These are phyloP conservation scores for Arothron firmamentum DNA, from an alignment of 2,113 vertebrate species.

Conservation along the genomic window DNA sequence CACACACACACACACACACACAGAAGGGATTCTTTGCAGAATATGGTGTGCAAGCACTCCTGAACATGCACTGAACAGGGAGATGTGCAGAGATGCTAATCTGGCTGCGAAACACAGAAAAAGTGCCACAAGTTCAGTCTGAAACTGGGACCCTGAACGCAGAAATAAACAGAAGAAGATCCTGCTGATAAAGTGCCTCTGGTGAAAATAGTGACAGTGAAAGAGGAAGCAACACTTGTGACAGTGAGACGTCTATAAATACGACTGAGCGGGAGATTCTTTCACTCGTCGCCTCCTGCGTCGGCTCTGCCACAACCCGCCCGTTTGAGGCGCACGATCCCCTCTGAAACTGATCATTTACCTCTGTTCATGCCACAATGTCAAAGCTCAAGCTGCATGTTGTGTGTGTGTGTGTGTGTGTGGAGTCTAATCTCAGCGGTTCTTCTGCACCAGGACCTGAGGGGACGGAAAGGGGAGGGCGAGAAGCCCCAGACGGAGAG, in stretches of 20 bases:
- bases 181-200: slow-evolving; percentile 26
- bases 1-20: background rate
- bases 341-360: too few species aligned
- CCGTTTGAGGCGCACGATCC: too few species aligned
- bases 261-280: too few species aligned
- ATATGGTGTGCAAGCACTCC: slow-evolving; percentile 42
- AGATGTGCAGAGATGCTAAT: slow-evolving; percentile 51
- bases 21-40: slow-evolving; percentile 25
- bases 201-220: background rate
- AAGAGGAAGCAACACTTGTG: slow-evolving; percentile 16
- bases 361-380: too few species aligned
- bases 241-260: slow-evolving; percentile 35
- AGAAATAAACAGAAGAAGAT: slow-evolving; percentile 5
- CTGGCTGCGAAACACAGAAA: slow-evolving; percentile 57
- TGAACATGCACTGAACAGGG: slow-evolving; percentile 35
- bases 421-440: too few species aligned
- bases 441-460: too few species aligned
- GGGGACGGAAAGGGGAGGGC: too few species aligned
- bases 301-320: too few species aligned
- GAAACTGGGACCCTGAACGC: slow-evolving; percentile 5
- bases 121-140: slow-evolving; percentile 30
- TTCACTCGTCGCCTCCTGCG: too few species aligned
- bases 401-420: too few species aligned
- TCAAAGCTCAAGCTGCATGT: too few species aligned
- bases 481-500: too few species aligned